Conservation (phyloP, 2,888 invertebrate species). For the Deilephila porcellus region DNA sequence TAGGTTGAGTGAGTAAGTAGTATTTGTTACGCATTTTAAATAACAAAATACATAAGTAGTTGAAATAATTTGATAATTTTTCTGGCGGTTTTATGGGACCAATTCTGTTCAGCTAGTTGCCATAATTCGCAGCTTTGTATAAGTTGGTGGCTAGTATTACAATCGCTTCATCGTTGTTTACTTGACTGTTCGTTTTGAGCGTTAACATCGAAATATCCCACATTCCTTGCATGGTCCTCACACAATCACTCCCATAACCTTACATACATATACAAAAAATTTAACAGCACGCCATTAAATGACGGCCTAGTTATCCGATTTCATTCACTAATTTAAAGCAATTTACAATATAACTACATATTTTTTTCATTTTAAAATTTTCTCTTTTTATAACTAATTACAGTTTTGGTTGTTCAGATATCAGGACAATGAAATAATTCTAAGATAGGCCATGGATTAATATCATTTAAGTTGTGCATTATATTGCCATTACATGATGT, state of each 20-base stretch:
- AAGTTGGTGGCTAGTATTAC: not conserved
- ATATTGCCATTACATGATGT: slow-evolving; percentile 3
- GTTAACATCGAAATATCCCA: slow-evolving; percentile 46
- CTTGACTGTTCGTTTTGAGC: not conserved
- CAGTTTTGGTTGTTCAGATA: slow-evolving; percentile 36
- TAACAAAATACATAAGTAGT: too few species aligned
- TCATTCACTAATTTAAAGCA: slow-evolving; percentile 59
- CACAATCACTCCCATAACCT: slow-evolving; percentile 46
- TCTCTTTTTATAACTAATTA: slow-evolving; percentile 35
- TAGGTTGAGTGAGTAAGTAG: too few species aligned
- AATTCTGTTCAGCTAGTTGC: too few species aligned
- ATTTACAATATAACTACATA: slow-evolving; percentile 62
- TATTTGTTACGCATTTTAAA: too few species aligned
- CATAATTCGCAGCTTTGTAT: too few species aligned
- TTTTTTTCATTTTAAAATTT: slow-evolving; percentile 45
- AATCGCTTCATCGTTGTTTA: not conserved
- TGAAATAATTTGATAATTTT: too few species aligned
- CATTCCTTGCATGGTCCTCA: slow-evolving; percentile 57
- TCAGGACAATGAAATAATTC: slow-evolving; percentile 5
- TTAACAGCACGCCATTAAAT: slow-evolving; percentile 66
- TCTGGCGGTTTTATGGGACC: too few species aligned
- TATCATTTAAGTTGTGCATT: slow-evolving; percentile 18
- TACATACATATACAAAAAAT: slow-evolving; percentile 65
- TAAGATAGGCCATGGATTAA: slow-evolving; percentile 24
- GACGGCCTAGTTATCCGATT: slow-evolving; percentile 52